Evolutionary conservation across 2,797 vertebrate genomes (phyloP).

Genomic region (Parauchenoglanis punctatus): DNA sequence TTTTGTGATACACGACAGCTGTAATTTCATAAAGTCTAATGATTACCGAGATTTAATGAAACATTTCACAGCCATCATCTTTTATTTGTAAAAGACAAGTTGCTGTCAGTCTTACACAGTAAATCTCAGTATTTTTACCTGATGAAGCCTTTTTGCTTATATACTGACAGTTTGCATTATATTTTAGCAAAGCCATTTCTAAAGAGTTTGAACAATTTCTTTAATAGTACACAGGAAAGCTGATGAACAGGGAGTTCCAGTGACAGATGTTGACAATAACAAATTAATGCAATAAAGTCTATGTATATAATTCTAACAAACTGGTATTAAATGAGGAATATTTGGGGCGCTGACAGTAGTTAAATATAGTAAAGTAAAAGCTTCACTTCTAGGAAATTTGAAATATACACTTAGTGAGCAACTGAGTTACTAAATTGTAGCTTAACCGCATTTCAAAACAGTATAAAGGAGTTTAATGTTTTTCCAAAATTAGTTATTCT

Average conservation of each 20-base stretch:
- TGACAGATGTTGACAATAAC: neutral
- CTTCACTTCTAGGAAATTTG: conserved; percentile 23
- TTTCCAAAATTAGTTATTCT: conserved; percentile 8
- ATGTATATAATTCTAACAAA: neutral
- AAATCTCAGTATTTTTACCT: neutral
- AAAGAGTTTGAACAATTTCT: neutral
- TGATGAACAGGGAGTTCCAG: neutral
- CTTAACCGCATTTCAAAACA: conserved; percentile 11
- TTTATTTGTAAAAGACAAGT: neutral
- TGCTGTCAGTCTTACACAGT: neutral
- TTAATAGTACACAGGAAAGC: neutral
- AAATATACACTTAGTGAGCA: conserved; percentile 16
- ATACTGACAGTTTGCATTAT: neutral
- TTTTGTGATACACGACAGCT: neutral
- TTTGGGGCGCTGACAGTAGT: too few relatives aligned
- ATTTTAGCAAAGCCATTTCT: neutral
- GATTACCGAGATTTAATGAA: neutral
- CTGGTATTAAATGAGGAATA: neutral
- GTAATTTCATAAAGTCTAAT: neutral
- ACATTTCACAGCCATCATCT: neutral
- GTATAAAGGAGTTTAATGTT: conserved; percentile 12
- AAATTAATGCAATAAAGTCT: neutral
- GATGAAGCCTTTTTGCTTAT: neutral
- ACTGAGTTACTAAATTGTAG: conserved; percentile 31
- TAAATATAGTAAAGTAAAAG: neutral